phyloP scores from a whole-genome alignment of 2,888 invertebrate genomes.

The Apodemia hepburni region DNA sequence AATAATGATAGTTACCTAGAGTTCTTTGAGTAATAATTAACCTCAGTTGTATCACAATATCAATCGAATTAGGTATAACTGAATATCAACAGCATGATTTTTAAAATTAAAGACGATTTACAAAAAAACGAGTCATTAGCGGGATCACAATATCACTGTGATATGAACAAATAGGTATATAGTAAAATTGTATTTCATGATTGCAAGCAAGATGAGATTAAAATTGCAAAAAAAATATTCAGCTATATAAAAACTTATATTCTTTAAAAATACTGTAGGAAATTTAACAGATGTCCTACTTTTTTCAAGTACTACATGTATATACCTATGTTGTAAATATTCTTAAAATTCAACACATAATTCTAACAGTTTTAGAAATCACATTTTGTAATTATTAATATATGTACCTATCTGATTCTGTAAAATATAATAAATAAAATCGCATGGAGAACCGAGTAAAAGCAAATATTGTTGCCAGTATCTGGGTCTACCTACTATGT shows the following conservation, averaged over 20 bases:
- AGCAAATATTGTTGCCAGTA: constrained; percentile 7
- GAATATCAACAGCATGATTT: neutral
- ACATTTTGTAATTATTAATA: neutral
- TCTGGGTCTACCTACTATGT: neutral
- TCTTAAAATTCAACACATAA: constrained; percentile 1
- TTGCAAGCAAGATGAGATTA: neutral
- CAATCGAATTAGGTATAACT: neutral
- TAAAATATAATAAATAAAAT: neutral
- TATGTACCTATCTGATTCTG: neutral
- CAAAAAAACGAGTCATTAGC: neutral
- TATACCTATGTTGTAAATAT: constrained; percentile 3
- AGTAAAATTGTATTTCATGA: neutral
- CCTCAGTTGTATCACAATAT: too few relatives aligned
- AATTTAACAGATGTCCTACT: neutral
- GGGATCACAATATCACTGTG: neutral
- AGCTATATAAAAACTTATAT: neutral
- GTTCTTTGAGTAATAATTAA: too few relatives aligned
- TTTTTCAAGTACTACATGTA: constrained; percentile 1
- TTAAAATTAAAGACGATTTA: neutral
- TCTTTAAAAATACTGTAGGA: neutral
- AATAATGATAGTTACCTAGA: too few relatives aligned
- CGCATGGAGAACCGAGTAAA: neutral
- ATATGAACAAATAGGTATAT: neutral
- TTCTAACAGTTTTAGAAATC: constrained; percentile 8
- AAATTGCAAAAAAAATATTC: neutral